Percentiles rank a stretch among this genome's conserved stretches.
phyloP scores from a whole-genome alignment of 2,113 vertebrate species.

The Gnathonemus longibarbis region DNA sequence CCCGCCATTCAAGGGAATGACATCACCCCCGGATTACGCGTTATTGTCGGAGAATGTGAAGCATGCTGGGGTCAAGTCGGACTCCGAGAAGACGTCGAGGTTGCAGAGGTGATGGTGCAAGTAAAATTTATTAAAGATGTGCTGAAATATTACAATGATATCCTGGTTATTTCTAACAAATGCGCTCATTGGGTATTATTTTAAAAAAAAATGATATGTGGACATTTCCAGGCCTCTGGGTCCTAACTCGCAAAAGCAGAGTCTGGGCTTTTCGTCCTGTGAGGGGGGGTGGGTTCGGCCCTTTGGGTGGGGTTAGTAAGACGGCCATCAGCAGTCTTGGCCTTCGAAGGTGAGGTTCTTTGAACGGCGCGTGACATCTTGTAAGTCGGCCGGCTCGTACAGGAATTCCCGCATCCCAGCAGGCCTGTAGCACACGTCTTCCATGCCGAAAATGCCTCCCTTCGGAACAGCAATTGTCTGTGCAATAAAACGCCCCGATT shows the following conservation, averaged over 20 bases:
- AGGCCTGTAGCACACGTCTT: background rate
- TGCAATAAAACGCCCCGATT: constrained; percentile 15
- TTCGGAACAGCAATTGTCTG: constrained; percentile 3
- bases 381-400: constrained; percentile 20
- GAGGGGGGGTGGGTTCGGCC: background rate
- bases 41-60: background rate
- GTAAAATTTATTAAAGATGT: background rate
- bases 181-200: background rate
- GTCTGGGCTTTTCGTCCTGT: background rate
- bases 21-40: background rate
- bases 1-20: background rate
- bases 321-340: background rate
- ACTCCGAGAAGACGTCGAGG: background rate
- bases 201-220: background rate
- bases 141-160: background rate
- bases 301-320: background rate
- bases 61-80: background rate
- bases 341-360: background rate
- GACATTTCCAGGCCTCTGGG: background rate
- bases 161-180: background rate
- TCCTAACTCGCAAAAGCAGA: background rate
- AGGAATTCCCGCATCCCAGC: constrained; percentile 17
- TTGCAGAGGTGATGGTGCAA: background rate
- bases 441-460: constrained; percentile 14
- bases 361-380: background rate